These are phyloP conservation scores for cattle (Bos taurus) DNA, from an alignment of 2,113 vertebrate genomes.

Conservation along the genomic window ARS-UCD2.0 NC_037329.1:37210501-37211000, in stretches of 20 bases:
- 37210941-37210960: not conserved
- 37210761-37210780: constrained; percentile 33
- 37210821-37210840: constrained; percentile 39
- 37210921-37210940: not conserved
- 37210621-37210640: not conserved
- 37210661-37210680: not conserved
- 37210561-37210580: not conserved
- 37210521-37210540: constrained; percentile 3
- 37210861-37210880: not conserved
- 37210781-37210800: constrained; percentile 44
- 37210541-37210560: not conserved
- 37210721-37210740: constrained; percentile 37
- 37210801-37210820: constrained; percentile 53
- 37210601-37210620: not conserved
- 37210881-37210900: constrained; percentile 48
- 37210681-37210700: not conserved
- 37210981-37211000: not conserved
- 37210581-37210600: not conserved
- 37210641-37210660: constrained; percentile 9
- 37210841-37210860: not conserved
- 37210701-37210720: not conserved
- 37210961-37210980: not conserved
- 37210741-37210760: constrained; percentile 44
- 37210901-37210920: not conserved
- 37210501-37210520: constrained; percentile 81